Evolutionary conservation across 2,888 invertebrate species (phyloP).

Genomic region (Drosophila seclusa): DNA sequence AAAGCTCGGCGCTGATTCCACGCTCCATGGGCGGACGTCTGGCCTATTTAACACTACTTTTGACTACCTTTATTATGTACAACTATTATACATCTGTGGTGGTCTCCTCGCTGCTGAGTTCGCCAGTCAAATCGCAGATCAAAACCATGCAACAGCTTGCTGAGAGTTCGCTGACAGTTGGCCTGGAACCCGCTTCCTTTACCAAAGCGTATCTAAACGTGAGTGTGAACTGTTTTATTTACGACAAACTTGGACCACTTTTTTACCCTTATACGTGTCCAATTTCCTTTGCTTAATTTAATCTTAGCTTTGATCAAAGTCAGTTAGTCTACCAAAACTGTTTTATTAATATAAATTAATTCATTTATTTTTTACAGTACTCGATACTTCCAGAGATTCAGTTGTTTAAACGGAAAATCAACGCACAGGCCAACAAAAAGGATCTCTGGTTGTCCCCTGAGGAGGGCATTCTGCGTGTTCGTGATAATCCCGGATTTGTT

Average conservation of each 20-base stretch:
- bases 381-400: conserved; percentile 69
- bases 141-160: conserved; percentile 86
- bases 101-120: conserved; percentile 87
- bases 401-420: conserved; percentile 67
- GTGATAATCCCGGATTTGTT: conserved; percentile 81
- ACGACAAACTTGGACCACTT: too few relatives aligned
- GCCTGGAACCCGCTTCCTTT: conserved; percentile 85
- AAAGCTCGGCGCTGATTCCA: conserved; percentile 85
- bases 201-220: conserved; percentile 81
- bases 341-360: background rate
- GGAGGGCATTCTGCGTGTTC: conserved; percentile 77
- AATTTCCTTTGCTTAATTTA: too few relatives aligned
- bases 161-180: conserved; percentile 86
- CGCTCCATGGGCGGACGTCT: conserved; percentile 84
- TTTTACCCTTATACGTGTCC: too few relatives aligned
- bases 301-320: background rate
- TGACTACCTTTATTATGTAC: conserved; percentile 86
- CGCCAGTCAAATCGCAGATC: conserved; percentile 86
- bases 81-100: conserved; percentile 88
- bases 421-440: conserved; percentile 51
- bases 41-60: conserved; percentile 71
- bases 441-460: conserved; percentile 74
- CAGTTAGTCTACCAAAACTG: background rate
- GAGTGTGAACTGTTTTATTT: conserved; percentile 21
- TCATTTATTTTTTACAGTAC: conserved; percentile 34